Evolutionary conservation across 2,888 invertebrate genomes (phyloP).

Genomic region (Epinotia ramella): DNA sequence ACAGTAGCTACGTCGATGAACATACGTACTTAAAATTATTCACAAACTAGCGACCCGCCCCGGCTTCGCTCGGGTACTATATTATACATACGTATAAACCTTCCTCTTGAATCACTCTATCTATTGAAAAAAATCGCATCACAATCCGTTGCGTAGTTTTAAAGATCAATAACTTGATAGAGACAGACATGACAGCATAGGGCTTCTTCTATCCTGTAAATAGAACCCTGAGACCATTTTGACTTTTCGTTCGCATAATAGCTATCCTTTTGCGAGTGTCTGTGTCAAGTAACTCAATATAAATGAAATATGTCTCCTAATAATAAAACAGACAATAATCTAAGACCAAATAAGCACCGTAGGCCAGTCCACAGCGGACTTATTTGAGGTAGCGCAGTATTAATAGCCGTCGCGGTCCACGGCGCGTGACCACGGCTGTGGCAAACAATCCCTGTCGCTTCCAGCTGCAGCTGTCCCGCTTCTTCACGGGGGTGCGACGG

Average conservation of each 20-base stretch:
- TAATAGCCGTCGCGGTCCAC: conserved; percentile 41
- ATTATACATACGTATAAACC: too few species aligned
- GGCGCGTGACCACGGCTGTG: conserved; percentile 38
- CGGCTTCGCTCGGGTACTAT: too few species aligned
- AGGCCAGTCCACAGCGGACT: conserved; percentile 1
- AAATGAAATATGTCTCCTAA: neutral
- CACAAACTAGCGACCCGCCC: too few species aligned
- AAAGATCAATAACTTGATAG: too few species aligned
- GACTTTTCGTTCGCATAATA: neutral
- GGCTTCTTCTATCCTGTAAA: too few species aligned
- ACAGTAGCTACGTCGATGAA: too few species aligned
- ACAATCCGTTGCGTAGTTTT: too few species aligned
- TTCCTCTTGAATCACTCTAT: too few species aligned
- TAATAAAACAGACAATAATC: neutral
- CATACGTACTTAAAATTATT: too few species aligned
- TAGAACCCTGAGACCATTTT: neutral
- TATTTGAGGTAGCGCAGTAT: conserved; percentile 34
- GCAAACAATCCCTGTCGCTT: conserved; percentile 32
- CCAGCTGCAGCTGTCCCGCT: conserved; percentile 24
- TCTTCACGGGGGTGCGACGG: neutral
- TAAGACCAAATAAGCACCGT: conserved; percentile 30
- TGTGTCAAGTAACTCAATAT: neutral
- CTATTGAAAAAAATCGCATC: too few species aligned
- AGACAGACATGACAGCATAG: too few species aligned
- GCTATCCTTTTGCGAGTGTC: neutral